Percentiles rank a stretch among this genome's conserved stretches.
Conservation (phyloP, 2,888 invertebrate species). For the Molorchus minor region DNA sequence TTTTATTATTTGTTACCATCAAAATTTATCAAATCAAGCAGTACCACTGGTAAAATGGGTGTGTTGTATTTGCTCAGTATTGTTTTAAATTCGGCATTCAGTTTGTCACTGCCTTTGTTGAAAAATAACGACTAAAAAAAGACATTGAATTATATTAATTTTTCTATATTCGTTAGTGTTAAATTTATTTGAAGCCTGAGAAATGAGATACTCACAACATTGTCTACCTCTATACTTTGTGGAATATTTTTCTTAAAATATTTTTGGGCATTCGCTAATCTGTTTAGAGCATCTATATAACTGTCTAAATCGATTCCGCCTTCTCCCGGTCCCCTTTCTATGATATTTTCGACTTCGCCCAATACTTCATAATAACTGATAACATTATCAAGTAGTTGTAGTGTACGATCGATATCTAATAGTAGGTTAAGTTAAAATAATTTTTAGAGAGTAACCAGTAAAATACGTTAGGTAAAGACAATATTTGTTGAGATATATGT, state of each 20-base stretch:
- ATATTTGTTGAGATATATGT: no score
- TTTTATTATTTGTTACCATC: constrained; percentile 42
- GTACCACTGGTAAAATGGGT: constrained; percentile 85
- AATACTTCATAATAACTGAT: constrained; percentile 96
- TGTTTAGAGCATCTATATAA: constrained; percentile 79
- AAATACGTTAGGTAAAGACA: no score
- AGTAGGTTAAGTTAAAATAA: constrained; percentile 14
- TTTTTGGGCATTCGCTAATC: constrained; percentile 84
- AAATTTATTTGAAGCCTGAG: neutral
- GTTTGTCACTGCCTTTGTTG: constrained; percentile 82
- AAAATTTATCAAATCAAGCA: constrained; percentile 83
- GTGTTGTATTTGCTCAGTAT: constrained; percentile 86
- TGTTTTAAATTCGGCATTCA: constrained; percentile 90
- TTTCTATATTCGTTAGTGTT: neutral
- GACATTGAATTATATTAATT: neutral
- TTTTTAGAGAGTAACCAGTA: neutral
- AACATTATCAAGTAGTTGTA: constrained; percentile 89
- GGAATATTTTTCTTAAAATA: constrained; percentile 94
- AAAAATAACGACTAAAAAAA: constrained; percentile 73
- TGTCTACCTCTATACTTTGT: constrained; percentile 91
- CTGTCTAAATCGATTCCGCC: constrained; percentile 65
- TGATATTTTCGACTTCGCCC: constrained; percentile 86
- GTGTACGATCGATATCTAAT: constrained; percentile 89
- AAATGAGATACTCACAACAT: constrained; percentile 74
- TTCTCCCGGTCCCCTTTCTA: constrained; percentile 83